Evolutionary conservation across 2,797 vertebrate genomes (phyloP), one percentile per base, ranked within the genome.

Genomic region (Protosalanx chinensis): DNA sequence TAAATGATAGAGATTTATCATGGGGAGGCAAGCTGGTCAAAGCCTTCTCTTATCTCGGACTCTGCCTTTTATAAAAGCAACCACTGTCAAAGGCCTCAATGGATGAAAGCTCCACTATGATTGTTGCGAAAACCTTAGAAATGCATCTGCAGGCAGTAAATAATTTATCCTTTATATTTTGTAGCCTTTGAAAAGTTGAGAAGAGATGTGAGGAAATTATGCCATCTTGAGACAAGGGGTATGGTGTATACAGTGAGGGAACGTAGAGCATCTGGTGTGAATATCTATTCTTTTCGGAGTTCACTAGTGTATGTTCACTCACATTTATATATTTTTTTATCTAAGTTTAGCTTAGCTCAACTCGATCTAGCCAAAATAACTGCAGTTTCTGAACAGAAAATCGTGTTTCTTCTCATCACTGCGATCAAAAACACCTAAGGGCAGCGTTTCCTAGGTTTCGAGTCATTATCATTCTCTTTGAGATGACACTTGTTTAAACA

Each of bases 1-100:
- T 91, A 92, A 93, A 92, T 91, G 91, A 93, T 93, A 91, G 92
- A 94, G 91, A 93, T 93, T 91, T 92, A 93, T 93, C 89, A 89
- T 80, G 82, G 87, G 84, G 82, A 90, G 88, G 83, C 81, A 76
- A 83, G 81, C 85, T 89, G 89, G 91, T 91, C 88, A 90, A 89
- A 92, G 90, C 75, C 70, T 68, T 88, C 91, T 92, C 91, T 93
- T 91, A 93, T 92, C 90, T 92, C 72, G 10, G 72, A 81, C 86
- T 87, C 76, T 88, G 83, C 86, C 81, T 93, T 90, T 90, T 87
- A 89, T 87, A 86, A 86, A 88, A 87, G 86, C 86, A 89, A 86
- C 89, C 82, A 88, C 90, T 90, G 91, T 91, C 88, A 89, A 82
- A 86, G 87, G 74, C 88, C 84, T 87, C 79, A 74, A 84, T 80